Evolutionary conservation across 2,797 vertebrate species (phyloP).

Genomic region (Eidolon dupreanum): DNA sequence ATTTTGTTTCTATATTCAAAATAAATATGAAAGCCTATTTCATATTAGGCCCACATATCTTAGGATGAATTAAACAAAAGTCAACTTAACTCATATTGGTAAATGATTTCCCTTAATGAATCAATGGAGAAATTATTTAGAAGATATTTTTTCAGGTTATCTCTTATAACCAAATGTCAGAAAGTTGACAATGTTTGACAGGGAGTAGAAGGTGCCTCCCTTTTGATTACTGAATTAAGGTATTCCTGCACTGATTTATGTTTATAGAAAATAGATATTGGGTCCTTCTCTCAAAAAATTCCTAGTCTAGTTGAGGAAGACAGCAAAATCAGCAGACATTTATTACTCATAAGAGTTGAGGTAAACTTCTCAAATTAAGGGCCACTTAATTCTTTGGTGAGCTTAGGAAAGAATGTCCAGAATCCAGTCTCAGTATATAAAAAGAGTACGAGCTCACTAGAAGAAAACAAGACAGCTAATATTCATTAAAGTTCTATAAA

Average conservation of each 20-base stretch:
- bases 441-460: neutral
- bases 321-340: neutral
- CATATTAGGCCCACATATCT: neutral
- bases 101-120: neutral
- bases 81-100: neutral
- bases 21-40: slow-evolving; percentile 6
- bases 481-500: neutral
- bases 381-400: neutral
- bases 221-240: slow-evolving; percentile 26
- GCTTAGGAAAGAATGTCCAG: neutral
- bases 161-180: neutral
- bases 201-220: neutral
- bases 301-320: neutral
- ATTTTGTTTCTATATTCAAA: neutral
- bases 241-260: neutral
- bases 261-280: slow-evolving; percentile 24
- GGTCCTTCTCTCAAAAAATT: neutral
- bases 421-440: neutral
- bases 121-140: slow-evolving; percentile 41
- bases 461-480: neutral
- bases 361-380: neutral
- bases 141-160: neutral
- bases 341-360: neutral
- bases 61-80: neutral
- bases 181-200: neutral